Evolutionary conservation across 1,140 invertebrate genomes (phyloP).

Genomic region (Pseudomyrmex sp.): DNA sequence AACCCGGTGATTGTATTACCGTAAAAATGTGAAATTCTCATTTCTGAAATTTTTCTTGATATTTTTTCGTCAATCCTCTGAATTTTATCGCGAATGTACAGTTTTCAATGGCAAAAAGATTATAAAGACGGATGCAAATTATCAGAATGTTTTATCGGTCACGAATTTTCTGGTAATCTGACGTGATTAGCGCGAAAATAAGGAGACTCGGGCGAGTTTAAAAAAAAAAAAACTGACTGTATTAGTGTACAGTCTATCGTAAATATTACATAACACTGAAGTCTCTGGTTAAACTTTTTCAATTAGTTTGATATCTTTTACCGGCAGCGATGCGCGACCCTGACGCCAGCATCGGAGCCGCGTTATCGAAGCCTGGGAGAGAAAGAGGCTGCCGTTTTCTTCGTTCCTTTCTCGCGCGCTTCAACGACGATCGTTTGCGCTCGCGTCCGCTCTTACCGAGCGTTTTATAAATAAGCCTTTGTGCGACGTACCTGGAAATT

Average conservation of each 20-base stretch:
- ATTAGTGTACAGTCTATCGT: neutral
- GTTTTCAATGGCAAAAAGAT: neutral
- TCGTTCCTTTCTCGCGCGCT: slow-evolving; percentile 9
- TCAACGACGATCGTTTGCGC: slow-evolving; percentile 13
- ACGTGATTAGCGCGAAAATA: slow-evolving; percentile 2
- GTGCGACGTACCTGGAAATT: slow-evolving; percentile 75
- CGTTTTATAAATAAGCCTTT: slow-evolving; percentile 80
- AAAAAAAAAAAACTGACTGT: neutral
- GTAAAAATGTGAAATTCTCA: neutral
- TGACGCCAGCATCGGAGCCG: slow-evolving; percentile 2
- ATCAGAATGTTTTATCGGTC: neutral
- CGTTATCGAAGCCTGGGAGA: slow-evolving; percentile 15
- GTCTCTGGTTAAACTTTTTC: slow-evolving; percentile 79
- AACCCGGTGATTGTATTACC: neutral
- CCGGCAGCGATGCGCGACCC: slow-evolving; percentile 39
- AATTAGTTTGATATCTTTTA: slow-evolving; percentile 79
- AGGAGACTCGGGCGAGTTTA: neutral
- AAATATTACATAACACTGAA: slow-evolving; percentile 61
- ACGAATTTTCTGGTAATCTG: neutral
- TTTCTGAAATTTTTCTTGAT: neutral
- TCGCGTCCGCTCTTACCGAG: slow-evolving; percentile 55
- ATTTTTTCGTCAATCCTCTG: neutral
- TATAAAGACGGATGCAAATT: neutral
- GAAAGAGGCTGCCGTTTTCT: slow-evolving; percentile 1
- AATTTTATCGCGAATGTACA: neutral